Evolutionary conservation across 2,888 invertebrate species (phyloP).

Genomic region (Physocephala rufipes): DNA sequence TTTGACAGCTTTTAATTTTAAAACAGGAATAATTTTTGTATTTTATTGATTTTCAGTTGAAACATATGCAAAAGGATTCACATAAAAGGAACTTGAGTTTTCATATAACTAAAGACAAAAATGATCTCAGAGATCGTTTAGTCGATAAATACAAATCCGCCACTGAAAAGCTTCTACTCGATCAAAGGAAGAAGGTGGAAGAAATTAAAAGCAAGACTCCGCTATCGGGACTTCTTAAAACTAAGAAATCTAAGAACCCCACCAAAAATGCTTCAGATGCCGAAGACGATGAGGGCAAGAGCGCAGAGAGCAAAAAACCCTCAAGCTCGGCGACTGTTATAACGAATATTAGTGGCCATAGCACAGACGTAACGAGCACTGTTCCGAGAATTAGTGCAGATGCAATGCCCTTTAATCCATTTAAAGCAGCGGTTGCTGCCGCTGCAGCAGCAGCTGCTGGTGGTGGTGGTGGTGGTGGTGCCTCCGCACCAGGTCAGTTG

Average conservation of each 20-base stretch:
- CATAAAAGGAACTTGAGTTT: neutral
- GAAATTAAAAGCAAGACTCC: slow-evolving; percentile 61
- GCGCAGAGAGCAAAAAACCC: slow-evolving; percentile 47
- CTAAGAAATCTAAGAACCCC: slow-evolving; percentile 46
- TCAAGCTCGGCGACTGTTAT: slow-evolving; percentile 56
- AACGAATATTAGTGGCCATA: slow-evolving; percentile 36
- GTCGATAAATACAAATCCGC: slow-evolving; percentile 64
- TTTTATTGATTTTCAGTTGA: slow-evolving; percentile 43
- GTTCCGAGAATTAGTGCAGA: slow-evolving; percentile 50
- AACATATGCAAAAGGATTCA: slow-evolving; percentile 44
- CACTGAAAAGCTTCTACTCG: slow-evolving; percentile 62
- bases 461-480: slow-evolving; percentile 47
- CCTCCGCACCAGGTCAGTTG: slow-evolving; percentile 44
- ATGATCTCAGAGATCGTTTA: slow-evolving; percentile 56
- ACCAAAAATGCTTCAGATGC: slow-evolving; percentile 30
- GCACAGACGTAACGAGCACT: slow-evolving; percentile 3
- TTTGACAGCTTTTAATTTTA: no score
- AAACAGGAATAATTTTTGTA: no score
- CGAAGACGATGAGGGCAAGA: slow-evolving; percentile 51
- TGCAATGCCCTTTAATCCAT: slow-evolving; percentile 53
- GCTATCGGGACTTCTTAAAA: slow-evolving; percentile 55
- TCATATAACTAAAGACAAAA: slow-evolving; percentile 4
- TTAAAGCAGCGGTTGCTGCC: slow-evolving; percentile 60
- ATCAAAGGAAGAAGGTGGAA: slow-evolving; percentile 60
- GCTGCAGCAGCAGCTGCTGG: slow-evolving; percentile 54